These are phyloP conservation scores for Euplagia quadripunctaria DNA, from an alignment of 2,888 invertebrate genomes.

Conservation along the genomic window DNA sequence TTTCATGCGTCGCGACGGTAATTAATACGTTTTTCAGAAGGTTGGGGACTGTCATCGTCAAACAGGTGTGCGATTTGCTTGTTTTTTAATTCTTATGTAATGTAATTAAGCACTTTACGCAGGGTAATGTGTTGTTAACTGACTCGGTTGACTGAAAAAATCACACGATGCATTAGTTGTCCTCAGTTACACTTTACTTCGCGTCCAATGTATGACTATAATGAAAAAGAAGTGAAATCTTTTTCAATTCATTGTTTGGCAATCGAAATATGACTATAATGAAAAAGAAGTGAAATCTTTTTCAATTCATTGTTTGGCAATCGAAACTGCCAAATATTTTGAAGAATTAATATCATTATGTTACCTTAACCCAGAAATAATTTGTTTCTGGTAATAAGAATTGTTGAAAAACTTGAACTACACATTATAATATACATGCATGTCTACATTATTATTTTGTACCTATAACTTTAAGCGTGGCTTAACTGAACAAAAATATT, in stretches of 20 bases:
- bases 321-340: neutral
- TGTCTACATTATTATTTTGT: too few relatives aligned
- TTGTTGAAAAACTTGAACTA: too few relatives aligned
- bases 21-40: neutral
- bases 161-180: neutral
- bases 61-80: neutral
- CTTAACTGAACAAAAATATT: too few relatives aligned
- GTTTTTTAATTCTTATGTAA: neutral
- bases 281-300: too few relatives aligned
- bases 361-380: neutral
- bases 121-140: neutral
- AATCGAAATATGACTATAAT: too few relatives aligned
- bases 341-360: neutral
- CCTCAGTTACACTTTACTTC: neutral
- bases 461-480: too few relatives aligned
- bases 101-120: too few relatives aligned
- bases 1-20: neutral
- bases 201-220: neutral
- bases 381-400: neutral
- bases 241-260: neutral
- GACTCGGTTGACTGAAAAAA: neutral
- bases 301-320: too few relatives aligned
- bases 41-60: neutral
- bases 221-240: neutral
- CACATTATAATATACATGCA: too few relatives aligned